Base-by-base conservation (phyloP, 2,888 invertebrate genomes). In the Ophion obscuratus region DNA sequence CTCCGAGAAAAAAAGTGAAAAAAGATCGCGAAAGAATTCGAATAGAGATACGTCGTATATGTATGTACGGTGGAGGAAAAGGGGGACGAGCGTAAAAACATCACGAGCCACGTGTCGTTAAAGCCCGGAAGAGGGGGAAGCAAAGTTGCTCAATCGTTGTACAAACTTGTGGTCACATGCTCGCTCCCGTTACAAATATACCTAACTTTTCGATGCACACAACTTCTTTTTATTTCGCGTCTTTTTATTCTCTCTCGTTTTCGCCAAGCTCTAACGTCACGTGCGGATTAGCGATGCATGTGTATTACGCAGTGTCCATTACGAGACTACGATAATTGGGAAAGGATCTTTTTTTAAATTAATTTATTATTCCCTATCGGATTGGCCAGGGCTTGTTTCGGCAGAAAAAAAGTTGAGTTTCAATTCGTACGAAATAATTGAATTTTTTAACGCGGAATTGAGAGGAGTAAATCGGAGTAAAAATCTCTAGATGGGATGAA, bases 111-210 rank as follows among this genome's bases (percentile, higher is more conserved):
- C 74, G 81, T 78, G 81, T 73, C 36, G 40, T 64, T 20, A 31
- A 68, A 64, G 64, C 53, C 40, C 27, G 61, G 61, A 59, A 59
- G 47, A 61, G 82, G 74, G 36, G 40, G 57, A 74, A 68, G 44
- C 11, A 59, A 67, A 24, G 83, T 87, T 84, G 82, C 86, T 86
- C 86, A 86, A 82, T 71, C 83, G 71, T 68, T 85, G 57, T 79
- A 68, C 75, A 79, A 61, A 83, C 83, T 47, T 78, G 76, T 17
- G 73, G 86, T 88, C 87, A 87, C 88, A 87, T 86, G 88, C 86
- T 85, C 64, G 77, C 73, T 83, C 84, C 76, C 80, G 53, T 80
- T 80, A 80, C 67, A 40, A 67, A 36, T 40, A 66, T 40, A 57
- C 44, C 44, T 64, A 79, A 53, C 40, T 87, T 73, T 82, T 87